phyloP scores from a whole-genome alignment of 1,140 invertebrate genomes.

The Cydia strobilella region DNA sequence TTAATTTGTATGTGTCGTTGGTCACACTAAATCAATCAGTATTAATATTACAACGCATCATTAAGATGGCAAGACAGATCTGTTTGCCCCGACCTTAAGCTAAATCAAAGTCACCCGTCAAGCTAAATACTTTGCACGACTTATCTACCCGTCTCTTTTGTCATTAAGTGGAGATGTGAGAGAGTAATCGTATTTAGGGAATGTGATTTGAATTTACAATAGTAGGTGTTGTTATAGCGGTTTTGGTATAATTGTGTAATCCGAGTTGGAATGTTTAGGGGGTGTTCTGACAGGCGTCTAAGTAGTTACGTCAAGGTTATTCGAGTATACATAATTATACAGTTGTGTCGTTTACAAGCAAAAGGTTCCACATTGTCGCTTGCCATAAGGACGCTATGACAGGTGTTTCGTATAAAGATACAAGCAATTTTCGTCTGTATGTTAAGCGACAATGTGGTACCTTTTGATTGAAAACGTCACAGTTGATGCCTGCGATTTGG shows the following conservation, averaged over 20 bases:
- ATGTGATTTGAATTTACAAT: not conserved
- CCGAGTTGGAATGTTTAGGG: too few species aligned
- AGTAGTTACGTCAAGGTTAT: too few species aligned
- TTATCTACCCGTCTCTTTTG: not conserved
- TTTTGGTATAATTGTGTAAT: not conserved
- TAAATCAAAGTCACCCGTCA: not conserved
- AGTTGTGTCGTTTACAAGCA: too few species aligned
- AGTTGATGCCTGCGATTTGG: too few species aligned
- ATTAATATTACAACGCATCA: constrained; percentile 11
- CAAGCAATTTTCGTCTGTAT: too few species aligned
- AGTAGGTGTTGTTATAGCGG: constrained; percentile 2
- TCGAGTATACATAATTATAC: too few species aligned
- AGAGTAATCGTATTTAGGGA: not conserved
- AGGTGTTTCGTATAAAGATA: too few species aligned
- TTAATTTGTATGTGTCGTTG: not conserved
- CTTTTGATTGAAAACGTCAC: too few species aligned
- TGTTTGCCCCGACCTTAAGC: not conserved
- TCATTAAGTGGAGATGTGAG: not conserved
- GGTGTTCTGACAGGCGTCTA: too few species aligned
- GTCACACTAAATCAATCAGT: not conserved
- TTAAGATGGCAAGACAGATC: not conserved
- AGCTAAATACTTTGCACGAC: not conserved
- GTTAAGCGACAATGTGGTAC: too few species aligned
- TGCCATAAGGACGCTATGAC: too few species aligned
- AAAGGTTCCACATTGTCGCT: too few species aligned